Evolutionary conservation across 2,888 invertebrate genomes (phyloP).

Genomic region (Pilophorus perplexus): DNA sequence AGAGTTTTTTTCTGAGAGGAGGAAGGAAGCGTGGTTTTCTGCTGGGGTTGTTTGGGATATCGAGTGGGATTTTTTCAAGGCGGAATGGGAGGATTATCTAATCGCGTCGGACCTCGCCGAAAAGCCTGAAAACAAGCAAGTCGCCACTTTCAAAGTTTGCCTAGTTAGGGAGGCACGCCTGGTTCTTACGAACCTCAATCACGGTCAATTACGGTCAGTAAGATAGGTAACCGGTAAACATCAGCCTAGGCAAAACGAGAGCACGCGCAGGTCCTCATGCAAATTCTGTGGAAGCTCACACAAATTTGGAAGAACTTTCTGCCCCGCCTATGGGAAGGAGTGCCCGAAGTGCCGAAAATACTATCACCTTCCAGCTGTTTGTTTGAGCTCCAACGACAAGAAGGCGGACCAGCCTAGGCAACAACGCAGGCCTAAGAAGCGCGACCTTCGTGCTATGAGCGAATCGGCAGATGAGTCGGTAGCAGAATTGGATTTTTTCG

Average conservation of each 20-base stretch:
- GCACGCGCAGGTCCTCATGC: neutral
- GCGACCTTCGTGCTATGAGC: neutral
- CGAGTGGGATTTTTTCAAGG: conserved; percentile 7
- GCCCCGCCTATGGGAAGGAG: neutral
- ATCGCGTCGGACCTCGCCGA: neutral
- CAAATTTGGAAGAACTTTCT: neutral
- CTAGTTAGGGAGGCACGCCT: neutral
- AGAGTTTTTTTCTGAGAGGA: no score
- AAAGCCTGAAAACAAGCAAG: neutral
- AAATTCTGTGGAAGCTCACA: neutral
- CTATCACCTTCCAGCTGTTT: neutral
- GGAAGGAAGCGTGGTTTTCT: no score
- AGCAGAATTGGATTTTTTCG: neutral
- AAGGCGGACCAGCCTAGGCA: neutral
- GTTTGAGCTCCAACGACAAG: neutral
- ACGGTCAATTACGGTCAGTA: no score
- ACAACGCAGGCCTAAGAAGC: neutral
- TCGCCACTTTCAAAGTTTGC: neutral
- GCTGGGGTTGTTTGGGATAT: no score
- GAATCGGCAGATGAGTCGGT: neutral
- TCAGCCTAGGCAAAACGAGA: neutral
- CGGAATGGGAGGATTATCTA: conserved; percentile 7
- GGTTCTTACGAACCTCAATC: conserved; percentile 8
- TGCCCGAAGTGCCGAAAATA: neutral
- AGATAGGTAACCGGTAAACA: neutral